Conservation (phyloP, 2,888 invertebrate species). For the Microchrysa polita region DNA sequence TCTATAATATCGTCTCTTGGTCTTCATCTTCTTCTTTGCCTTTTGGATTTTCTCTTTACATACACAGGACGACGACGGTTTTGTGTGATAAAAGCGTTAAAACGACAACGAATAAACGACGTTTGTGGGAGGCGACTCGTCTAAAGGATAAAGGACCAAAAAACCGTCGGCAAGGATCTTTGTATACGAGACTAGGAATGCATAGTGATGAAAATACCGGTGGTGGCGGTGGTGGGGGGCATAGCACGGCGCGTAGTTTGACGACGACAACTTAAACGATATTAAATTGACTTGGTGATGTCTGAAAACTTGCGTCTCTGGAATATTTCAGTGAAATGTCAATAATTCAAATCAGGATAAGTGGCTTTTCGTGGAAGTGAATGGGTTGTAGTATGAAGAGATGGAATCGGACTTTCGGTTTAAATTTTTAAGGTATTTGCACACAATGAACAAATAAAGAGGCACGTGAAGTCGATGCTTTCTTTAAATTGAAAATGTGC, state of each 20-base stretch:
- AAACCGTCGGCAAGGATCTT: neutral
- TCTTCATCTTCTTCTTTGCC: too few relatives aligned
- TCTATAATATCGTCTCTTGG: slow-evolving; percentile 33
- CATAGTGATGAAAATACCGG: slow-evolving; percentile 15
- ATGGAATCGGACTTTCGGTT: too few relatives aligned
- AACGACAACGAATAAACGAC: neutral
- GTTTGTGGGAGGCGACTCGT: neutral
- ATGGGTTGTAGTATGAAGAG: neutral
- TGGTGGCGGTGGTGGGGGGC: too few relatives aligned
- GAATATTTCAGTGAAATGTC: slow-evolving; percentile 46
- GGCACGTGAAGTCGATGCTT: too few relatives aligned
- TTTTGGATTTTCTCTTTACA: slow-evolving; percentile 18
- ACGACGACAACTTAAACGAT: slow-evolving; percentile 45
- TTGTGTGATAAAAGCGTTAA: slow-evolving; percentile 6
- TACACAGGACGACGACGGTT: slow-evolving; percentile 25
- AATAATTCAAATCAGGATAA: slow-evolving; percentile 48
- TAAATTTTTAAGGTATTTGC: too few relatives aligned
- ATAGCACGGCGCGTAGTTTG: too few relatives aligned
- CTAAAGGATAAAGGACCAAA: neutral
- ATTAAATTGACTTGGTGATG: slow-evolving; percentile 48
- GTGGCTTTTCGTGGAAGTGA: neutral
- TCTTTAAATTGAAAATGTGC: too few relatives aligned
- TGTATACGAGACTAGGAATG: slow-evolving; percentile 21
- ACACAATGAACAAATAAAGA: too few relatives aligned
- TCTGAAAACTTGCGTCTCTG: slow-evolving; percentile 48